Evolutionary conservation across 2,113 vertebrate genomes (phyloP).

Genomic region (Girardinichthys multiradiatus): DNA sequence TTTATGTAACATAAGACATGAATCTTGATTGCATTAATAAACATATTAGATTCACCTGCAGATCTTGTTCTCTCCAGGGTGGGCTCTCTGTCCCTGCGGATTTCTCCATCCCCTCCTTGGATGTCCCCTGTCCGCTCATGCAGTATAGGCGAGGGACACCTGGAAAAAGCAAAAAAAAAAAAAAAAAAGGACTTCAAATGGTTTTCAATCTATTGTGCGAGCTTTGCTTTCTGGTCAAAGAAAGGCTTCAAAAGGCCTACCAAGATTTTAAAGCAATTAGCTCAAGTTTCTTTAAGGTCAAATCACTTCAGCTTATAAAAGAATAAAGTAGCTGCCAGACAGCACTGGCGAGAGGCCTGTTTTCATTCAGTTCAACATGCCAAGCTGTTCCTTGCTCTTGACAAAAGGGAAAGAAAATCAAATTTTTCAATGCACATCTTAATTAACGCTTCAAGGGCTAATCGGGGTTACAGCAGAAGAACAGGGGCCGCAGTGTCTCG

Average conservation of each 20-base stretch:
- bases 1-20: not conserved
- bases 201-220: constrained; percentile 16
- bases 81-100: constrained; percentile 86
- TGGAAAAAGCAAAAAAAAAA: constrained; percentile 54
- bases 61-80: constrained; percentile 86
- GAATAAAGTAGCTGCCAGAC: constrained; percentile 61
- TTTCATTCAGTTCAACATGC: constrained; percentile 44
- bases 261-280: constrained; percentile 55
- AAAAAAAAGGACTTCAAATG: constrained; percentile 12
- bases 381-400: constrained; percentile 26
- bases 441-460: constrained; percentile 52
- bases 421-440: constrained; percentile 38
- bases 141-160: constrained; percentile 90
- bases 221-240: constrained; percentile 24
- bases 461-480: constrained; percentile 36
- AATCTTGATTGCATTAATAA: not conserved
- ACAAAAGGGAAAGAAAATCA: constrained; percentile 43
- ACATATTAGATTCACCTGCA: constrained; percentile 76
- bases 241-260: constrained; percentile 42
- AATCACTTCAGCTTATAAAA: constrained; percentile 66
- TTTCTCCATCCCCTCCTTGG: constrained; percentile 83
- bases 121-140: constrained; percentile 85
- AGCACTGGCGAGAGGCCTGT: constrained; percentile 36
- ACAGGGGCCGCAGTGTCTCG: constrained; percentile 20
- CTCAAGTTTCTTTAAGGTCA: constrained; percentile 59